Evolutionary conservation across 2,888 invertebrate species (phyloP).

Genomic region (Dryadula phaetusa): DNA sequence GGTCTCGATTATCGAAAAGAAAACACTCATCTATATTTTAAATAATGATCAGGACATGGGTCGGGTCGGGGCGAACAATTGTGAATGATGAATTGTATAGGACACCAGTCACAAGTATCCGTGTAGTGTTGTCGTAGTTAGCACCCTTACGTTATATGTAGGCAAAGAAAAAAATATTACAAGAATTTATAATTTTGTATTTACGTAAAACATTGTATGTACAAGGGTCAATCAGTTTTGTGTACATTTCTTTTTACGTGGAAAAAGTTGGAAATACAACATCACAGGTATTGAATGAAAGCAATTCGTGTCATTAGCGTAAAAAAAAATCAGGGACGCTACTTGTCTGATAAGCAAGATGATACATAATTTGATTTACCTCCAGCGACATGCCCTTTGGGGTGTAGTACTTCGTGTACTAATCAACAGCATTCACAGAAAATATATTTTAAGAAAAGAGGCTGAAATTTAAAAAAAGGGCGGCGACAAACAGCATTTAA

Average conservation of each 20-base stretch:
- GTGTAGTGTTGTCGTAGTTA: slow-evolving; percentile 58
- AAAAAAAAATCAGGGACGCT: slow-evolving; percentile 47
- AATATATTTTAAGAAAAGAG: slow-evolving; percentile 52
- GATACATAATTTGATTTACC: slow-evolving; percentile 51
- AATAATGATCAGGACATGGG: slow-evolving; percentile 79
- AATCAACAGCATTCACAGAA: slow-evolving; percentile 54
- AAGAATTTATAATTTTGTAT: not conserved
- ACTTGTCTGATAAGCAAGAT: slow-evolving; percentile 49
- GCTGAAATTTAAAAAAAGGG: slow-evolving; percentile 58
- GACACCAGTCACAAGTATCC: slow-evolving; percentile 70
- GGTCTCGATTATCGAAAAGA: slow-evolving; percentile 83
- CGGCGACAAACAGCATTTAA: slow-evolving; percentile 68
- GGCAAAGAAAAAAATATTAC: slow-evolving; percentile 41
- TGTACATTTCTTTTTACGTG: slow-evolving; percentile 23
- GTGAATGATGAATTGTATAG: slow-evolving; percentile 76
- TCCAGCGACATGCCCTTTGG: slow-evolving; percentile 46
- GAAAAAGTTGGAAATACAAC: slow-evolving; percentile 24
- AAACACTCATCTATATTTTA: slow-evolving; percentile 85
- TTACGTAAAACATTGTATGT: slow-evolving; percentile 35
- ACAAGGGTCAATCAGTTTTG: slow-evolving; percentile 46
- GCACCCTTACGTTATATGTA: slow-evolving; percentile 59
- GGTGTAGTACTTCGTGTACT: slow-evolving; percentile 49
- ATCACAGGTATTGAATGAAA: slow-evolving; percentile 40
- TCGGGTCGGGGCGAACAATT: slow-evolving; percentile 66
- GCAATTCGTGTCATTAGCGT: slow-evolving; percentile 47